Evolutionary conservation across 1,140 invertebrate genomes (phyloP), one percentile per base, ranked within the genome.

Genomic region (Bombus confusus): DNA sequence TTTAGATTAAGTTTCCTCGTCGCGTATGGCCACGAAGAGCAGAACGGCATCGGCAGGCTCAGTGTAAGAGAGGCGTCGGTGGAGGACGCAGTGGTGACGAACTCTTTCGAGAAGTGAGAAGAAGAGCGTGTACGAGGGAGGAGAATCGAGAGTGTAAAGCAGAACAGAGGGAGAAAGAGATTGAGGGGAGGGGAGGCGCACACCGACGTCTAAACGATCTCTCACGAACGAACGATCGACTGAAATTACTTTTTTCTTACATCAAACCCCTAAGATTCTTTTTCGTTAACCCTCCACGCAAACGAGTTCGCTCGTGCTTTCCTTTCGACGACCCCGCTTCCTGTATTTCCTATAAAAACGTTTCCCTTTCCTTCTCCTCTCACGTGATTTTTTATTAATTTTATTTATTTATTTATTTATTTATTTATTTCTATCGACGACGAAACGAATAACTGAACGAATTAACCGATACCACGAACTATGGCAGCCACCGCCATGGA

Each of bases 401-500:
- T 22, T 57, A 25, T 28, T 71, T 6, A 0, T 47, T 74, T 72
- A 1, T 28, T 73, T 8, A 0, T 47, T 74, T 72, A 1, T 28
- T 73, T 8, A 15, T 43, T 28, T 34, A 75, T 75, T 75, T 80
- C 52, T 85, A 84, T 89, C 77, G 81, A 90, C 86, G 86, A 88
- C 88, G 86, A 90, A 91, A 90, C 89, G 88, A 90, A 88, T 76
- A 69, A 87, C 62, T 86, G 68, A 92, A 92, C 88, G 88, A 92
- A 80, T 89, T 83, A 91, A 91, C 82, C 84, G 89, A 87, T 87
- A 76, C 66, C n/a, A 86, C 84, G 80, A 93, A 76, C 77, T 81
- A 95, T 94, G 94, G 90, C 94, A 74, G 77, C 92, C 84, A 92
- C 91, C 83, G 83, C 90, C 94, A 97, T 97, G 95, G 97, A 98